Percentiles rank a stretch among this genome's conserved stretches.
These are phyloP conservation scores for Peribatodes rhomboidaria DNA, from an alignment of 2,888 invertebrate genomes.

Conservation along the genomic window DNA sequence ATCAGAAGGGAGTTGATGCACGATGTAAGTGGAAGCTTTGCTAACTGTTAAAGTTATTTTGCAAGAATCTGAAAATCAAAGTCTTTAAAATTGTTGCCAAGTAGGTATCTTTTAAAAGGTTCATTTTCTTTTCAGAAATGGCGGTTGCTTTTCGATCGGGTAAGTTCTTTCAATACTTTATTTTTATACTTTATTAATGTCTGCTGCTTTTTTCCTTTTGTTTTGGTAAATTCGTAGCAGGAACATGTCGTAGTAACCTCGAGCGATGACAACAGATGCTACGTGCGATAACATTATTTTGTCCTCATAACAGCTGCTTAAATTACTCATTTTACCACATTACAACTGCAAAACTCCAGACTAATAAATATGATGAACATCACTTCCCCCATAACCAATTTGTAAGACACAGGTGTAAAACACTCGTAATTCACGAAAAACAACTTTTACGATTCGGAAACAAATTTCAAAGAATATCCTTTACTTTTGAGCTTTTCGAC, in stretches of 20 bases:
- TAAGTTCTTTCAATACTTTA: conserved; percentile 70
- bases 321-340: conserved; percentile 14
- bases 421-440: conserved; percentile 66
- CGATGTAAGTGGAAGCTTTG: conserved; percentile 88
- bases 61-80: background rate
- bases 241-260: too few relatives aligned
- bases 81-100: too few relatives aligned
- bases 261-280: conserved; percentile 28
- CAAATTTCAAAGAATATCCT: conserved; percentile 76
- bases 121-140: conserved; percentile 91
- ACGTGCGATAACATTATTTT: conserved; percentile 32
- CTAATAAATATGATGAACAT: conserved; percentile 27
- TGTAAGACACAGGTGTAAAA: conserved; percentile 54
- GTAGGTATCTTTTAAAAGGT: too few relatives aligned
- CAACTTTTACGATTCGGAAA: conserved; percentile 73
- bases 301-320: conserved; percentile 6
- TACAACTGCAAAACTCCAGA: conserved; percentile 18
- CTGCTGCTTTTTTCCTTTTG: too few relatives aligned
- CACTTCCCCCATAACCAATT: conserved; percentile 32
- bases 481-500: conserved; percentile 61
- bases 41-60: background rate
- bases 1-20: conserved; percentile 91
- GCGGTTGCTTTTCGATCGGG: conserved; percentile 95
- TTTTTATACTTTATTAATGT: too few relatives aligned
- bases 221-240: background rate